Percentiles rank a stretch among this genome's conserved stretches.
phyloP scores from a whole-genome alignment of 2,113 vertebrate genomes.

The Pterocles orientalis region DNA sequence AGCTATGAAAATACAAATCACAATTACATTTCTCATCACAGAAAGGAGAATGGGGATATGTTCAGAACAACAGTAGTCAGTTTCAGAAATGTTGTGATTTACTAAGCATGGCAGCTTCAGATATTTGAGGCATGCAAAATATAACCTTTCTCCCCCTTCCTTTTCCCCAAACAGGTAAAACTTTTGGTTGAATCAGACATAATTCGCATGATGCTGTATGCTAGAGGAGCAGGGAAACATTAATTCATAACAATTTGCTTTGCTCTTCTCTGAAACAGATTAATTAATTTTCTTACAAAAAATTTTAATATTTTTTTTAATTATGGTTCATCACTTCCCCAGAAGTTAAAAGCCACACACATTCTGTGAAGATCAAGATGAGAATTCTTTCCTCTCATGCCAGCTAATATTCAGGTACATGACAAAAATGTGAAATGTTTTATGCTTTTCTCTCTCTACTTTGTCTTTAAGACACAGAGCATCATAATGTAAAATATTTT shows the following conservation, averaged over 20 bases:
- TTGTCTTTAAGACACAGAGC: background rate
- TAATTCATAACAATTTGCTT: background rate
- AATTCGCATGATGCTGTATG: background rate
- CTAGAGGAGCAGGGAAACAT: background rate
- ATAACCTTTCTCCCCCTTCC: background rate
- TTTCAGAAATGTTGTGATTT: slow-evolving; percentile 43
- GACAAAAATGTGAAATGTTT: background rate
- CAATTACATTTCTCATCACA: background rate
- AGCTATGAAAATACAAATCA: background rate
- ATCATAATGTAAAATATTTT: background rate
- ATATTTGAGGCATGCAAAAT: slow-evolving; percentile 17
- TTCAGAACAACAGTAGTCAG: background rate
- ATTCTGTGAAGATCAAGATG: background rate
- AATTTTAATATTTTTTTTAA: background rate
- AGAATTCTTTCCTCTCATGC: background rate
- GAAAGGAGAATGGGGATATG: background rate
- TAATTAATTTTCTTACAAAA: background rate
- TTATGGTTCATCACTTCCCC: background rate
- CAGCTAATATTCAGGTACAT: background rate
- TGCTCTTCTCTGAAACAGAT: background rate
- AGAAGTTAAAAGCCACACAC: background rate
- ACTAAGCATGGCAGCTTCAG: background rate
- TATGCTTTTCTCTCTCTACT: background rate
- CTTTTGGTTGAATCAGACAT: background rate
- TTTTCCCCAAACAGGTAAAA: background rate